Evolutionary conservation across 2,113 vertebrate species (phyloP).

Genomic region (Panthera uncia): DNA sequence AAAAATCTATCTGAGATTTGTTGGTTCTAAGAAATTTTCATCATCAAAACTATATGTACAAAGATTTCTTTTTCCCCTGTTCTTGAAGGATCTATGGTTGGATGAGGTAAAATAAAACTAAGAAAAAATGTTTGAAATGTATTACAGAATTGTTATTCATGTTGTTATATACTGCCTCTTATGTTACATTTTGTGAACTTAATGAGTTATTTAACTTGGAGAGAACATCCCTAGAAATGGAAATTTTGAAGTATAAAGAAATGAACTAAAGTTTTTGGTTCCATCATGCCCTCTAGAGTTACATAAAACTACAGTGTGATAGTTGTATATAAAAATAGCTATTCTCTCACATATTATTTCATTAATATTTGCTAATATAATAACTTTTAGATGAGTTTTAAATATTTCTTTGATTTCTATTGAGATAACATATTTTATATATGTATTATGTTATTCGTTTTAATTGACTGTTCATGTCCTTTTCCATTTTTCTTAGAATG

Average conservation of each 20-base stretch:
- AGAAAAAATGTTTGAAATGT: neutral
- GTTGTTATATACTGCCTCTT: neutral
- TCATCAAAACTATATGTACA: neutral
- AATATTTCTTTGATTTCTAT: neutral
- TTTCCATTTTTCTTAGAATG: neutral
- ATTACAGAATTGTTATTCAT: neutral
- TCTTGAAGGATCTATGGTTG: neutral
- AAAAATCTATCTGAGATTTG: neutral
- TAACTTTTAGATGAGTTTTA: neutral
- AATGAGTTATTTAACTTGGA: neutral
- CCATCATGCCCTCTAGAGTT: neutral
- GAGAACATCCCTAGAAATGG: neutral
- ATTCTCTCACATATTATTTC: neutral
- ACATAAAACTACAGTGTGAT: neutral
- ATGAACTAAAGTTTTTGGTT: neutral
- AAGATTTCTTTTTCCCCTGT: neutral
- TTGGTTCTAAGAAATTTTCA: neutral
- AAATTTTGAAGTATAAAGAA: neutral
- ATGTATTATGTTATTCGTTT: neutral
- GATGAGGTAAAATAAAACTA: neutral
- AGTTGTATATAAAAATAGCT: neutral
- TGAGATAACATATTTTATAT: neutral
- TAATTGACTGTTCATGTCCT: neutral
- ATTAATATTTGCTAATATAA: neutral
- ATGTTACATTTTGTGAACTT: neutral